These are phyloP conservation scores for Auanema sp. DNA, from an alignment of 2,888 invertebrate genomes.

Conservation along the genomic window DNA sequence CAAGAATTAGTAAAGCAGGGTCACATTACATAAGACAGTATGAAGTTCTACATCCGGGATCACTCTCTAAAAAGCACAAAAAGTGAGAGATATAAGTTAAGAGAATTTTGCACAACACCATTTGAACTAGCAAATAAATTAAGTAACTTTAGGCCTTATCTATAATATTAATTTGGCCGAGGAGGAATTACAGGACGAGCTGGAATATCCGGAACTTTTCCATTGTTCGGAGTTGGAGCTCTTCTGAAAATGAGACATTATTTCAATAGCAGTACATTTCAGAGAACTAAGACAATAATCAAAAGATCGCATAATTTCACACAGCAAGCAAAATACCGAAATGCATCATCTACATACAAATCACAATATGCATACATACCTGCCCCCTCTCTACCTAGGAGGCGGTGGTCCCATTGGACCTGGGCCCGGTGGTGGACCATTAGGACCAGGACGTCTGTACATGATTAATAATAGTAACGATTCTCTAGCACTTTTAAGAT, in stretches of 20 bases:
- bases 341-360: not conserved
- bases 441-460: slow-evolving; percentile 42
- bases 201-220: slow-evolving; percentile 38
- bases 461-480: slow-evolving; percentile 4
- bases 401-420: slow-evolving; percentile 21
- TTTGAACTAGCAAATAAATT: slow-evolving; percentile 8
- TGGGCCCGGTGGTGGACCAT: slow-evolving; percentile 37
- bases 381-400: slow-evolving; percentile 12
- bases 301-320: slow-evolving; percentile 1
- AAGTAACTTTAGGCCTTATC: not conserved
- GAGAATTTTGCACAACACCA: slow-evolving; percentile 17
- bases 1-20: no score
- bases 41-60: no score
- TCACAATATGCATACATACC: slow-evolving; percentile 15
- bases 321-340: slow-evolving; percentile 2
- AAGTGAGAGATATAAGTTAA: slow-evolving; percentile 4
- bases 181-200: slow-evolving; percentile 33
- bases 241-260: slow-evolving; percentile 29
- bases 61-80: not conserved
- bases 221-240: slow-evolving; percentile 45
- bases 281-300: not conserved
- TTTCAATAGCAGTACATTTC: no score
- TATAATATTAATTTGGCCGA: slow-evolving; percentile 9
- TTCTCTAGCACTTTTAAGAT: slow-evolving; percentile 13
- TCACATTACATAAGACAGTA: no score